phyloP scores from a whole-genome alignment of 2,888 invertebrate genomes.

The Octonoba sinensis region DNA sequence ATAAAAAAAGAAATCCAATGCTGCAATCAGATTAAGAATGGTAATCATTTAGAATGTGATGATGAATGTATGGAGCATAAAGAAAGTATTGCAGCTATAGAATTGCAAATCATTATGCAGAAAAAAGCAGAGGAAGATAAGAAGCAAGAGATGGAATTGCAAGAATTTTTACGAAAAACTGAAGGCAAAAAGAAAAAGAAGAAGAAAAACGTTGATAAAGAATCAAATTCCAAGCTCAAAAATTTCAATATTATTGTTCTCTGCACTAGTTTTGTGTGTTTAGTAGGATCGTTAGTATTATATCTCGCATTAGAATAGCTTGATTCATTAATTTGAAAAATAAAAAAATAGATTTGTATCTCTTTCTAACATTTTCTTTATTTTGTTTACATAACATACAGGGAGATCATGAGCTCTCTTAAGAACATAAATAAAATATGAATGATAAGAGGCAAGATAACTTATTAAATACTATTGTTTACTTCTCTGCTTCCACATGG shows the following conservation, averaged over 20 bases:
- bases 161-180: slow-evolving; percentile 70
- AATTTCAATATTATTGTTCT: not conserved
- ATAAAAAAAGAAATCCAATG: slow-evolving; percentile 82
- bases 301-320: not conserved
- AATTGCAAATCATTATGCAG: slow-evolving; percentile 66
- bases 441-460: too few species aligned
- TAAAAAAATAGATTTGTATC: too few species aligned
- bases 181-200: slow-evolving; percentile 67
- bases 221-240: not conserved
- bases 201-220: slow-evolving; percentile 4
- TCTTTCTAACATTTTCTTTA: too few species aligned
- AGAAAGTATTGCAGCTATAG: slow-evolving; percentile 71
- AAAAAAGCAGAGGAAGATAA: slow-evolving; percentile 68
- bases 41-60: slow-evolving; percentile 76
- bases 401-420: too few species aligned
- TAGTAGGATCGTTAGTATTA: not conserved
- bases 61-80: slow-evolving; percentile 77
- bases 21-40: slow-evolving; percentile 60
- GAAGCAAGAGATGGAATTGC: slow-evolving; percentile 70
- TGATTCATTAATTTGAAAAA: too few species aligned
- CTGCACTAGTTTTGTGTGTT: slow-evolving; percentile 7
- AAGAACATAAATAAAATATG: too few species aligned
- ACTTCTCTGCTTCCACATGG: slow-evolving; percentile 34
- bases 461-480: not conserved
- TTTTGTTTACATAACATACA: too few species aligned